These are phyloP conservation scores for Harpagifer antarcticus DNA, from an alignment of 2,797 vertebrate genomes.

Conservation along the genomic window DNA sequence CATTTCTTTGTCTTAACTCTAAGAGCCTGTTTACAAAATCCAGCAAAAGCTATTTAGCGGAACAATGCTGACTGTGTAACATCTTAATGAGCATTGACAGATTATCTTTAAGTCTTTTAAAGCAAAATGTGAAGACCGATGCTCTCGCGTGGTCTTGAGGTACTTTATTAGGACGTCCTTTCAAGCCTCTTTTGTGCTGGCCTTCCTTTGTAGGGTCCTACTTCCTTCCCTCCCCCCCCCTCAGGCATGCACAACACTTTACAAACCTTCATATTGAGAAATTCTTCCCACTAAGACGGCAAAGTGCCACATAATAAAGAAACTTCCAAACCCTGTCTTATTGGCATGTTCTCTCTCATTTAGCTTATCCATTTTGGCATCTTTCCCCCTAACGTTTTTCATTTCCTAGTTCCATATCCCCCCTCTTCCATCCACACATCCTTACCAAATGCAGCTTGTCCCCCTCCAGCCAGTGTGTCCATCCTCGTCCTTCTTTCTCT, in stretches of 20 bases:
- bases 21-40: conserved; percentile 23
- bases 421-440: neutral
- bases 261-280: neutral
- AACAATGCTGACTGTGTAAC: conserved; percentile 60
- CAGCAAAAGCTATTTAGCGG: conserved; percentile 32
- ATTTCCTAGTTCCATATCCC: conserved; percentile 37
- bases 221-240: no score
- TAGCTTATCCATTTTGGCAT: conserved; percentile 35
- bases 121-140: neutral
- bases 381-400: neutral
- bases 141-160: neutral
- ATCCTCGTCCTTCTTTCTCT: conserved; percentile 93
- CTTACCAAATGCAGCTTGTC: conserved; percentile 90
- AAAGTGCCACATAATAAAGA: neutral
- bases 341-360: conserved; percentile 49
- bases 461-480: conserved; percentile 95
- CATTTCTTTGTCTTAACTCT: conserved; percentile 32
- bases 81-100: conserved; percentile 47
- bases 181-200: conserved; percentile 34
- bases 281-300: neutral
- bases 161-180: conserved; percentile 10
- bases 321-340: conserved; percentile 7
- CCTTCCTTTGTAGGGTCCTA: neutral
- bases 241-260: neutral
- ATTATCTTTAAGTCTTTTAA: conserved; percentile 41